Evolutionary conservation across 1,140 invertebrate species (phyloP), one percentile per base, ranked within the genome.

Genomic region (Aphaenogaster floridana): DNA sequence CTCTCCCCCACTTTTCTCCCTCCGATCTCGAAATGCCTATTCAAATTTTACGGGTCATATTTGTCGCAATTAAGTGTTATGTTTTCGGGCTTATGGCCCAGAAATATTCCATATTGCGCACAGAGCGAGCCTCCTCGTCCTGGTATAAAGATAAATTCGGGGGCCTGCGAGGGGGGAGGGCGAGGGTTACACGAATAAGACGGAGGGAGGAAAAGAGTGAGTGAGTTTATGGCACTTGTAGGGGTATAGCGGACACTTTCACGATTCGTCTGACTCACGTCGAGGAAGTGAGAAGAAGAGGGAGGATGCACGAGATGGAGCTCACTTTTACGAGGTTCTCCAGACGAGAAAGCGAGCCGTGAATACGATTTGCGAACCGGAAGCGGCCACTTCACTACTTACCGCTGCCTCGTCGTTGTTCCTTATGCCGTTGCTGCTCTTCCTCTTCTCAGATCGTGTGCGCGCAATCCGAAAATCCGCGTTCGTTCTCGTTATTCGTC

Each of bases 1-100:
- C 36, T n/a, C 5, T 15, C 34, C 15, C 13, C 54, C 13, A 52
- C 66, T 66, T 45, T 71, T 59, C 57, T 59, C 63, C 76, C 48
- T 80, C 92, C 92, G 91, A 92, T 92, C 87, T 54, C 87, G 91
- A 86, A 85, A 94, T 95, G 92, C 93, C 94, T 95, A 94, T 95
- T 95, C 94, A 95, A 95, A 94, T 95, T 95, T 94, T 92, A 95
- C 94, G 93, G 88, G 86, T 92, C 89, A 93, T 94, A 94, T 94
- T 94, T 94, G 92, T 94, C 94, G 93, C 93, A 94, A 94, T 95
- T 95, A 95, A 94, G 93, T 93, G 93, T 95, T 93, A 93, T 93
- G 91, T 92, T 93, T 94, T 87, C 88, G 89, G 92, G 92, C 89
- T 93, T 92, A 94, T 91, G 92, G 87, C 89, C 86, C 86, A 91